These are phyloP conservation scores for Epirrhoe alternata DNA, from an alignment of 2,888 invertebrate species.

Conservation along the genomic window DNA sequence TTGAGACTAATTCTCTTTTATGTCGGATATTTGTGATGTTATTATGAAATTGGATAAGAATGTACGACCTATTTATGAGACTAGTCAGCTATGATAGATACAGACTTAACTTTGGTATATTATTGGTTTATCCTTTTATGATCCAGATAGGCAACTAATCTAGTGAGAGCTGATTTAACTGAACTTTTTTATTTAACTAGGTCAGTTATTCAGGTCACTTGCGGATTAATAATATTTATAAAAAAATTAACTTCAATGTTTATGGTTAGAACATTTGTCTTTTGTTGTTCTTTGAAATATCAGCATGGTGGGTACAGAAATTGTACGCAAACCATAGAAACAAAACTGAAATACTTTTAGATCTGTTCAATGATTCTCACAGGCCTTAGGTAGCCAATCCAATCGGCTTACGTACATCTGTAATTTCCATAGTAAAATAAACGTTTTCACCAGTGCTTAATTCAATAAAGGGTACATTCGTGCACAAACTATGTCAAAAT, in stretches of 20 bases:
- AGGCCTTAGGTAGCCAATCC: neutral
- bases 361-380: neutral
- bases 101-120: neutral
- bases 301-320: neutral
- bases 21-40: neutral
- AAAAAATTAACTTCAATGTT: slow-evolving; percentile 2
- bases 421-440: slow-evolving; percentile 14
- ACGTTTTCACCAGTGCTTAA: slow-evolving; percentile 26
- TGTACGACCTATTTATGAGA: neutral
- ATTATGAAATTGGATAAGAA: slow-evolving; percentile 11
- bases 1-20: slow-evolving; percentile 13
- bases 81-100: no score
- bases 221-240: slow-evolving; percentile 3
- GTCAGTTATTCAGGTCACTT: slow-evolving; percentile 16
- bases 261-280: neutral
- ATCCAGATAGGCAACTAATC: slow-evolving; percentile 15
- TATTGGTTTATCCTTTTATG: slow-evolving; percentile 6
- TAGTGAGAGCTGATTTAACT: neutral
- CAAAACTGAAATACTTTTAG: neutral
- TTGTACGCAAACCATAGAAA: neutral
- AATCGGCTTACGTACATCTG: neutral
- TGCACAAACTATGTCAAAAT: slow-evolving; percentile 52
- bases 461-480: slow-evolving; percentile 34
- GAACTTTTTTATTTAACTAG: slow-evolving; percentile 18
- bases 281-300: neutral